Percentiles rank a stretch among this genome's conserved stretches.
Evolutionary conservation across 2,888 invertebrate genomes (phyloP).

Genomic region (Rhogogaster chlorosoma): DNA sequence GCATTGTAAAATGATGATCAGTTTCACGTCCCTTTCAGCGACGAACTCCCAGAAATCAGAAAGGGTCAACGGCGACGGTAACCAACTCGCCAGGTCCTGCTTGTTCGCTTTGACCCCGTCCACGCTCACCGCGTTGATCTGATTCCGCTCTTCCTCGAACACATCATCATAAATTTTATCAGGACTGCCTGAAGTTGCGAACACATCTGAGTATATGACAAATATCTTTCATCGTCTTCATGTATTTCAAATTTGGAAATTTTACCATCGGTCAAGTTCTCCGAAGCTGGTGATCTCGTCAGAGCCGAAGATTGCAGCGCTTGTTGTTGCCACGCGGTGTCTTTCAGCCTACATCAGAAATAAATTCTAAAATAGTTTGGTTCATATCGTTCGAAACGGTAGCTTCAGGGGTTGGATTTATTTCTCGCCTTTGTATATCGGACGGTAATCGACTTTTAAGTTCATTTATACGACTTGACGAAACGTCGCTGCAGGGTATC

Average conservation of each 20-base stretch:
- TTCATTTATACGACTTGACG: not conserved
- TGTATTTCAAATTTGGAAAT: not conserved
- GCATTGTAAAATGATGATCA: conserved; percentile 4
- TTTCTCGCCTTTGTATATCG: not conserved
- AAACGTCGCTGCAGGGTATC: not conserved
- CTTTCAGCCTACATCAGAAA: conserved; percentile 65
- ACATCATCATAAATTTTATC: not conserved
- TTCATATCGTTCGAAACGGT: not conserved
- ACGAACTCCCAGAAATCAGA: conserved; percentile 76
- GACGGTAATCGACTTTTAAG: not conserved
- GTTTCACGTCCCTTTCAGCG: conserved; percentile 64
- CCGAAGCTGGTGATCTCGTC: conserved; percentile 40
- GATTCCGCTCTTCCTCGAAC: conserved; percentile 51
- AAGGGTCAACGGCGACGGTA: conserved; percentile 73
- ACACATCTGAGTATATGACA: not conserved
- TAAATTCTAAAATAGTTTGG: not conserved
- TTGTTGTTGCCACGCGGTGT: conserved; percentile 76
- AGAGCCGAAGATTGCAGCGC: conserved; percentile 68
- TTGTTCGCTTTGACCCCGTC: conserved; percentile 70
- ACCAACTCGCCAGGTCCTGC: conserved; percentile 75
- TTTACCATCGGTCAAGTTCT: conserved; percentile 57
- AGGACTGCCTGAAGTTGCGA: not conserved
- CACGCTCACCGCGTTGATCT: conserved; percentile 75
- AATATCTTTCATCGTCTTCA: not conserved
- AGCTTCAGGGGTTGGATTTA: not conserved